Base-by-base conservation (phyloP, 2,797 vertebrate species). In the Manis crassicaudata region DNA sequence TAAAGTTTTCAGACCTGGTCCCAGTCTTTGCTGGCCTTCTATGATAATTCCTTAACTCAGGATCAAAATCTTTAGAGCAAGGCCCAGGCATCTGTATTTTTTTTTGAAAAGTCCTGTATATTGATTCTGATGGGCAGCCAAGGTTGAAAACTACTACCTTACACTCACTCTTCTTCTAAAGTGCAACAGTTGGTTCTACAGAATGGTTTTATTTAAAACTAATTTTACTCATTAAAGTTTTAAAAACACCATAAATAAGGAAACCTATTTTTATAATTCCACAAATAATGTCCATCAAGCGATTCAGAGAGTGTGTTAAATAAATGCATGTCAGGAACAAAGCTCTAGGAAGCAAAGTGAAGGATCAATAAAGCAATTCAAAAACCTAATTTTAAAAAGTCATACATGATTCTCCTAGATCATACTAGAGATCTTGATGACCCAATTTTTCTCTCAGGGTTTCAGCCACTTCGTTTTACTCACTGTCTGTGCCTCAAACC, bases 201-300 rank as follows among this genome's bases (percentile, higher is more conserved):
- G 2, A 65, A 52, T 46, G 27, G 92, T 75, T 67, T 84, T 62
- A 95, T n/a, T 90, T 84, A 65, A 93, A 94, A 84, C 76, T 87
- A 76, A 72, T 76, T 95, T 56, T 62, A 12, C 87, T 60, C 32
- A 60, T 16, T 52, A 73, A 79, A 70, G 75, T 88, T 80, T 94
- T 37, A 79, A 95, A 95, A 96, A 50, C 21, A 72, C 40, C 20
- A 6, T 75, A 85, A 76, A 85, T 25, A 80, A 77, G 50, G 67
- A 91, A 94, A 67, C 11, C 23, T 65, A 54, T 23, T 76, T 60
- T 50, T 17, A 21, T 60, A 92, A 82, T 5, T 80, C 35, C 43
- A 76, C 20, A 84, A 80, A 84, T 50, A 67, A 87, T 6, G 86
- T 7, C 52, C 58, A 75, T 37, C 67, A 60, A 63, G 56, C 68